Evolutionary conservation across 2,888 invertebrate species (phyloP).

Genomic region (Salticus scenicus): DNA sequence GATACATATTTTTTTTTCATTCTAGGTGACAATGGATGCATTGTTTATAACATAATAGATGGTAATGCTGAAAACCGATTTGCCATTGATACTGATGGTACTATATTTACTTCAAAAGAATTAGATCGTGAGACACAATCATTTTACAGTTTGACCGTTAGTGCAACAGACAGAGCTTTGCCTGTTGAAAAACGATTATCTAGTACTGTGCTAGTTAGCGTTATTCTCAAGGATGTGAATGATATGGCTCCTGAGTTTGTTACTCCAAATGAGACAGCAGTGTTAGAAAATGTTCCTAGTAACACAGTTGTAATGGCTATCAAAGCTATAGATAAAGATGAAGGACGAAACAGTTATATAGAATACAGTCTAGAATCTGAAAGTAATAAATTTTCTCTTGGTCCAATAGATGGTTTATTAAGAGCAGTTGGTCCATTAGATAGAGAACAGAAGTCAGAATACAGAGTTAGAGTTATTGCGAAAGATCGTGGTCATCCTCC

Average conservation of each 20-base stretch:
- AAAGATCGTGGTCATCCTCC: slow-evolving; percentile 91
- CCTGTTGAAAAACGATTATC: slow-evolving; percentile 85
- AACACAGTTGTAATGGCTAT: slow-evolving; percentile 92
- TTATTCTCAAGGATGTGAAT: slow-evolving; percentile 91
- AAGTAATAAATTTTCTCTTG: slow-evolving; percentile 83
- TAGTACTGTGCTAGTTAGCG: slow-evolving; percentile 91
- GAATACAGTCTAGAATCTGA: slow-evolving; percentile 81
- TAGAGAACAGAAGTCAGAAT: slow-evolving; percentile 85
- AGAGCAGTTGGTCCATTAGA: slow-evolving; percentile 90
- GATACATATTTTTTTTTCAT: slow-evolving; percentile 35
- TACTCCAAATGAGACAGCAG: slow-evolving; percentile 84
- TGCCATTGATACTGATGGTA: slow-evolving; percentile 87
- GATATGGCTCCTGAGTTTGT: slow-evolving; percentile 92
- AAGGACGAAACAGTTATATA: slow-evolving; percentile 92
- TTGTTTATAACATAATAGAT: slow-evolving; percentile 86
- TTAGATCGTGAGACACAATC: slow-evolving; percentile 90
- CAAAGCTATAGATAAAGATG: slow-evolving; percentile 91
- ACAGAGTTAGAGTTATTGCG: slow-evolving; percentile 86
- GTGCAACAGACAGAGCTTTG: slow-evolving; percentile 87
- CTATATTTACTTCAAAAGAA: slow-evolving; percentile 83
- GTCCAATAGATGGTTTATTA: slow-evolving; percentile 89
- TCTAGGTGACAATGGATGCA: slow-evolving; percentile 88
- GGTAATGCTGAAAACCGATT: slow-evolving; percentile 90
- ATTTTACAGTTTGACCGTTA: slow-evolving; percentile 88
- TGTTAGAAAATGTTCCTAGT: slow-evolving; percentile 88